A percentile compares a stretch with the other conserved stretches of the same genome.
These are phyloP conservation scores for Bagarius yarrelli DNA, from an alignment of 2,113 vertebrate species.

Conservation along the genomic window DNA sequence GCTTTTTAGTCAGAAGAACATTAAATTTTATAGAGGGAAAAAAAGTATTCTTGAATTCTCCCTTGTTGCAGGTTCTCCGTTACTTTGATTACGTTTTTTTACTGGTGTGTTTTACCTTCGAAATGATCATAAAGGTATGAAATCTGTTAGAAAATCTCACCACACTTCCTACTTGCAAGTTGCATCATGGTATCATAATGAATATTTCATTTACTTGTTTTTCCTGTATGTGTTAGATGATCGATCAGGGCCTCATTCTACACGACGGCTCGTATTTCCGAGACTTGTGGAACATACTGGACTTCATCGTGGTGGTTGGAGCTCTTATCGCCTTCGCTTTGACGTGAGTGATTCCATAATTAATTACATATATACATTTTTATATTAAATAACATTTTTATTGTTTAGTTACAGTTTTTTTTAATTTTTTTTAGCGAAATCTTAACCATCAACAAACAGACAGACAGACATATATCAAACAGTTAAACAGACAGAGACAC, in stretches of 20 bases:
- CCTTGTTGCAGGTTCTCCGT: conserved; percentile 81
- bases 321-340: conserved; percentile 94
- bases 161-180: neutral
- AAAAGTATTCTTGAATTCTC: neutral
- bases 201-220: neutral
- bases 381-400: too few species aligned
- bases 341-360: conserved; percentile 81
- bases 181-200: neutral
- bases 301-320: conserved; percentile 97
- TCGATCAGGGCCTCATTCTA: conserved; percentile 95
- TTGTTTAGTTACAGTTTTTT: too few species aligned
- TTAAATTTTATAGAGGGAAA: too few species aligned
- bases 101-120: conserved; percentile 98
- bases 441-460: too few species aligned
- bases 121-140: conserved; percentile 98
- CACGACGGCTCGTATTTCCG: conserved; percentile 96
- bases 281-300: conserved; percentile 97
- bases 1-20: neutral
- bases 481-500: too few species aligned
- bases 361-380: neutral
- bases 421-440: too few species aligned
- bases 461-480: too few species aligned
- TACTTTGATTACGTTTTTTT: conserved; percentile 99
- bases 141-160: neutral
- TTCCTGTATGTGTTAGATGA: conserved; percentile 81